A percentile compares a stretch with the other conserved stretches of the same genome.
Evolutionary conservation across 92 coral and sea anemone species (phyloP).

Genomic region (Blastomussa wellsi): DNA sequence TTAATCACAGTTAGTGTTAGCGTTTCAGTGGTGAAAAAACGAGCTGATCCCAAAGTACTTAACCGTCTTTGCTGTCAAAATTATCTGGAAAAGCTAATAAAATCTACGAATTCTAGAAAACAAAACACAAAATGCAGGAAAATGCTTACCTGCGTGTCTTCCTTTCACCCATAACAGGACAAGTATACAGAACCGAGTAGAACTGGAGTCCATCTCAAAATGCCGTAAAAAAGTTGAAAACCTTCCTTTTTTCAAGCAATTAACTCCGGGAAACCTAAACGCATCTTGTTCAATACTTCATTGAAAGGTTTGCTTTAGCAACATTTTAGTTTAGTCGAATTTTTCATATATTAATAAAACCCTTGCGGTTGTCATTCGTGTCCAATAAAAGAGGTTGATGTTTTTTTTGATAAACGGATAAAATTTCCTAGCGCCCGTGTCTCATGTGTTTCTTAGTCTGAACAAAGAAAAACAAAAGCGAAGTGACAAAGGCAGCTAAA

Average conservation of each 20-base stretch:
- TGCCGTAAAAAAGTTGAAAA: background rate
- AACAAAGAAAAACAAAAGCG: background rate
- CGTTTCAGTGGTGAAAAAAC: background rate
- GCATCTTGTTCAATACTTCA: background rate
- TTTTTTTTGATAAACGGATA: conserved; percentile 7
- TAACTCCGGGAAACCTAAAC: background rate
- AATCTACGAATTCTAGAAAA: background rate
- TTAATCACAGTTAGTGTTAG: background rate
- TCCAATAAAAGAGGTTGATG: background rate
- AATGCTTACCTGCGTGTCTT: conserved; percentile 8
- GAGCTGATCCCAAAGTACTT: background rate
- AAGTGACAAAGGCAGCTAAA: conserved; percentile 8
- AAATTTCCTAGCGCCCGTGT: background rate
- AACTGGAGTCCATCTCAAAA: background rate
- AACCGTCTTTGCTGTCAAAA: background rate
- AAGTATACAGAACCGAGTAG: background rate
- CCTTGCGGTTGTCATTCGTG: conserved; percentile 4
- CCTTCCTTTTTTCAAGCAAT: background rate
- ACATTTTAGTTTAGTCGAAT: too few species aligned
- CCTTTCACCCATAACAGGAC: background rate
- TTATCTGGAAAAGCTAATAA: background rate
- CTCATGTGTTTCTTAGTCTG: background rate
- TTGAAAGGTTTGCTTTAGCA: background rate
- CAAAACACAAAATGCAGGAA: background rate
- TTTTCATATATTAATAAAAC: background rate